Evolutionary conservation across 2,888 invertebrate species (phyloP).

Genomic region (Allolobophora icterica): DNA sequence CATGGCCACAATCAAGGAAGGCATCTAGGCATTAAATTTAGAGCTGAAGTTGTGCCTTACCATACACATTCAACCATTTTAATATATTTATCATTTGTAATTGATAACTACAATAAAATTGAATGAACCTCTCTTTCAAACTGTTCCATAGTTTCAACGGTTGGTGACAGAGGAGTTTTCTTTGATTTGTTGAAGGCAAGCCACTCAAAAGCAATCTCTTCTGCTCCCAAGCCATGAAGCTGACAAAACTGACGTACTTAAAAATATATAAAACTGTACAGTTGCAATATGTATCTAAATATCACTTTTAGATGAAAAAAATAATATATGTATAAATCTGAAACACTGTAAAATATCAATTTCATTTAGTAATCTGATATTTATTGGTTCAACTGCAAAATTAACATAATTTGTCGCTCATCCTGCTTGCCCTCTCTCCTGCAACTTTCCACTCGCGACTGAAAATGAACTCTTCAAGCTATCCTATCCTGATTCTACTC

Average conservation of each 20-base stretch:
- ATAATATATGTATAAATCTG: not conserved
- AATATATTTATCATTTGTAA: not conserved
- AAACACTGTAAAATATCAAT: not conserved
- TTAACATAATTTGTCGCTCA: not conserved
- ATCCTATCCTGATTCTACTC: too few relatives aligned
- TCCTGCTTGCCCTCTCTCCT: too few relatives aligned
- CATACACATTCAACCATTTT: not conserved
- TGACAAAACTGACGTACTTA: not conserved
- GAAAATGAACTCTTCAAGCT: too few relatives aligned
- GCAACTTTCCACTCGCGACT: too few relatives aligned
- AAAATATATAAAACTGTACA: not conserved
- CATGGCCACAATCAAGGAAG: not conserved
- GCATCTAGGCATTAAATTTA: not conserved
- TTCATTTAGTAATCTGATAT: too few relatives aligned
- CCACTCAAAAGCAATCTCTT: not conserved
- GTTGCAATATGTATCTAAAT: not conserved
- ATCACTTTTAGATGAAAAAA: not conserved
- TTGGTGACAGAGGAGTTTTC: not conserved
- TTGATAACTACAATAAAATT: not conserved
- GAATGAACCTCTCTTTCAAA: conserved; percentile 2
- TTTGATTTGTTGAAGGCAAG: not conserved
- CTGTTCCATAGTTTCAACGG: not conserved
- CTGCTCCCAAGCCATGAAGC: not conserved
- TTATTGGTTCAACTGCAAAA: not conserved
- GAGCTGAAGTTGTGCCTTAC: not conserved